These are phyloP conservation scores for Hylia prasina DNA, from an alignment of 2,113 vertebrate genomes.

Conservation along the genomic window DNA sequence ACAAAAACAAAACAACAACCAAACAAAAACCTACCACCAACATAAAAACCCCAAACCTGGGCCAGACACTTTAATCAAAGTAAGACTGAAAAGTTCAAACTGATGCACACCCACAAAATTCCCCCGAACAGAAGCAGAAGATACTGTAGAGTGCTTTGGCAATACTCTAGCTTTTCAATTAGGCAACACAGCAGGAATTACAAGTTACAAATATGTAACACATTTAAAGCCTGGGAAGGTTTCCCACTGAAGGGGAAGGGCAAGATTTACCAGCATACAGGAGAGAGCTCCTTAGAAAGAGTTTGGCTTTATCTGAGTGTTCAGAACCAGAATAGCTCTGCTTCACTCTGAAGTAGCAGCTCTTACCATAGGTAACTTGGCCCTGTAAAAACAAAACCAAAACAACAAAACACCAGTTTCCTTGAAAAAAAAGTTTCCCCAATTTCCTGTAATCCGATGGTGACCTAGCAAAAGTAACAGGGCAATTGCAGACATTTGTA, in stretches of 20 bases:
- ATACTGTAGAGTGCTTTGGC: not conserved
- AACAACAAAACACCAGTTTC: not conserved
- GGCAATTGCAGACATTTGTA: not conserved
- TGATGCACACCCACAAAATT: not conserved
- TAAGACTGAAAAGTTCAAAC: not conserved
- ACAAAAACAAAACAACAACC: not conserved
- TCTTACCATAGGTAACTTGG: not conserved
- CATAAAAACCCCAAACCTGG: not conserved
- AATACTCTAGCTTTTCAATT: not conserved
- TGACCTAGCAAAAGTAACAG: not conserved
- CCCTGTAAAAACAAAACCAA: not conserved
- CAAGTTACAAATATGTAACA: not conserved
- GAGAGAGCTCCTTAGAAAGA: not conserved
- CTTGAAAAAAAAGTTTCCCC: not conserved
- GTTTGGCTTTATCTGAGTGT: not conserved
- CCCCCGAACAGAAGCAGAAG: not conserved
- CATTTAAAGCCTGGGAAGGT: not conserved
- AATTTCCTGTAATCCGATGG: not conserved
- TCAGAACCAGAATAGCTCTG: not conserved
- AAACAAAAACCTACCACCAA: not conserved
- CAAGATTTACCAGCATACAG: not conserved
- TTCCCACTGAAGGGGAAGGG: not conserved
- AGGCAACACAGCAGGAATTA: not conserved
- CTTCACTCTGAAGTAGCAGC: not conserved
- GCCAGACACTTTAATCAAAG: not conserved